A percentile compares a stretch with the other conserved stretches of the same genome.
Conservation (phyloP, 2,797 vertebrate genomes). For the Falco biarmicus region DNA sequence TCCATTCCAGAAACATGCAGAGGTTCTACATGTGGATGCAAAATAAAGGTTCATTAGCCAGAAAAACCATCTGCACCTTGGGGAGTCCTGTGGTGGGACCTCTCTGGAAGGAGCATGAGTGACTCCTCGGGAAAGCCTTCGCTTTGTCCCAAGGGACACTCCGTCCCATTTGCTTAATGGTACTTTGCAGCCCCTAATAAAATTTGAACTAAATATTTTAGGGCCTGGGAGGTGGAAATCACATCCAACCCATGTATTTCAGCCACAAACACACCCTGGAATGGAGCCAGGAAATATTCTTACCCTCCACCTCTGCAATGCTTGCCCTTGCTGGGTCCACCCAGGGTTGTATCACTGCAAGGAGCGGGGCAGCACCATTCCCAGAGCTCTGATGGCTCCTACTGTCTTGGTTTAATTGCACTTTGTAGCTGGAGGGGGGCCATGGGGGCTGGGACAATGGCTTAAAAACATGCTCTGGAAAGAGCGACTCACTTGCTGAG, state of each 20-base stretch:
- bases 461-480: conserved; percentile 61
- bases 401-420: conserved; percentile 22
- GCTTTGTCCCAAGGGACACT: not conserved
- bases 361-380: not conserved
- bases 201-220: not conserved
- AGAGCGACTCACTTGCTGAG: conserved; percentile 64
- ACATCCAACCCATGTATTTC: not conserved
- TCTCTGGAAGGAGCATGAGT: not conserved
- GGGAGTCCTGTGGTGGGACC: not conserved
- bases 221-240: not conserved
- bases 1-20: rapidly evolving
- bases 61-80: not conserved
- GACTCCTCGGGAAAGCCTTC: not conserved
- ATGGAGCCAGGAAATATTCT: not conserved
- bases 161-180: not conserved
- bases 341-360: not conserved
- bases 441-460: conserved; percentile 24
- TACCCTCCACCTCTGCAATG: not conserved
- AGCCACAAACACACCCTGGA: not conserved
- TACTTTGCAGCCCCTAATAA: not conserved
- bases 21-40: not conserved
- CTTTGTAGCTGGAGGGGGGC: not conserved
- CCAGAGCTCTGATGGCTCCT: not conserved
- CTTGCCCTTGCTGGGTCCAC: not conserved
- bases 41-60: not conserved